Conservation (phyloP, 2,888 invertebrate genomes). For the Papilio elwesi region DNA sequence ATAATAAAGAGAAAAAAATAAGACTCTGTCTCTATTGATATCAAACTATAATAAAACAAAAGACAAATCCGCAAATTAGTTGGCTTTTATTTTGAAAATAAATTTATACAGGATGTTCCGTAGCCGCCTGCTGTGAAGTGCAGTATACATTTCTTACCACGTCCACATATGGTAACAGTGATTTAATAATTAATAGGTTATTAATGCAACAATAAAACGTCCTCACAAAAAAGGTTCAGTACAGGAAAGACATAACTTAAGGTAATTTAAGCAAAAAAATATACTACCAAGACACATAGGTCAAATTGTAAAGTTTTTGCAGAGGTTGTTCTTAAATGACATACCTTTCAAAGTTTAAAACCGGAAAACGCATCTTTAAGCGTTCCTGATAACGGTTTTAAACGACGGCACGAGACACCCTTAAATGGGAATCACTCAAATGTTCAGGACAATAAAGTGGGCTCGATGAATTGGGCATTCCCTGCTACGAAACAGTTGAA, state of each 20-base stretch:
- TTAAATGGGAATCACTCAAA: constrained; percentile 40
- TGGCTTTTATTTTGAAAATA: constrained; percentile 13
- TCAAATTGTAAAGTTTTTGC: constrained; percentile 27
- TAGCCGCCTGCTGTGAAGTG: constrained; percentile 22
- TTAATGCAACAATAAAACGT: constrained; percentile 27
- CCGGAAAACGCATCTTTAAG: constrained; percentile 31
- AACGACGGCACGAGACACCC: constrained; percentile 28
- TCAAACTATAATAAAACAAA: background rate
- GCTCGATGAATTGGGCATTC: constrained; percentile 36
- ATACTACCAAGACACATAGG: constrained; percentile 20
- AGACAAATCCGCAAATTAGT: background rate
- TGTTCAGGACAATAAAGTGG: constrained; percentile 32
- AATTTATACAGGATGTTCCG: constrained; percentile 28
- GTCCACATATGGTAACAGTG: constrained; percentile 22
- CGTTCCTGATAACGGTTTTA: constrained; percentile 36
- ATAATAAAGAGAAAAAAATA: too few species aligned
- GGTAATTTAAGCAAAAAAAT: constrained; percentile 20
- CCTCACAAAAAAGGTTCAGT: constrained; percentile 11
- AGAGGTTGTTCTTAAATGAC: constrained; percentile 6
- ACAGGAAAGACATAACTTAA: constrained; percentile 13
- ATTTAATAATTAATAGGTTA: constrained; percentile 37
- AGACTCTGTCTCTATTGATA: too few species aligned
- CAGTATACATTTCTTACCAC: constrained; percentile 30
- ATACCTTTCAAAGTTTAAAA: background rate
- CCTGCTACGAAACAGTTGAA: constrained; percentile 31